Percentiles rank a stretch among this genome's conserved stretches.
These are phyloP conservation scores for Formica selysi DNA, from an alignment of 1,140 invertebrate species.

Conservation along the genomic window DNA sequence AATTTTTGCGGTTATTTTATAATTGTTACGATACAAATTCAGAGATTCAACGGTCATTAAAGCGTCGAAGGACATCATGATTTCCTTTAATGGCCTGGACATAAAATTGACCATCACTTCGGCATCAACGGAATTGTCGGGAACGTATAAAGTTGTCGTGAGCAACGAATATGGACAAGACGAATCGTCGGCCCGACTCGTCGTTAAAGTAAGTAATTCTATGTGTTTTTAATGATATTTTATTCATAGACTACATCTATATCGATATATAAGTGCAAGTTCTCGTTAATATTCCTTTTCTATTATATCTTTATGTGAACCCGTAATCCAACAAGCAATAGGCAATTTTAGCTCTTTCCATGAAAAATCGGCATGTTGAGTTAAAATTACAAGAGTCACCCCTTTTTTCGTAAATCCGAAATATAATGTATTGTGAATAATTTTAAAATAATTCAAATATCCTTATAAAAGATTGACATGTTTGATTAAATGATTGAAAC, in stretches of 20 bases:
- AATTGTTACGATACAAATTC: constrained; percentile 43
- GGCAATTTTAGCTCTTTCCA: neutral
- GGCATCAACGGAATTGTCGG: constrained; percentile 90
- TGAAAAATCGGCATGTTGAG: neutral
- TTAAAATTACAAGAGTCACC: neutral
- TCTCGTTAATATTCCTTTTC: neutral
- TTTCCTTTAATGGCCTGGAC: constrained; percentile 93
- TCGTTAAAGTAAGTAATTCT: constrained; percentile 87
- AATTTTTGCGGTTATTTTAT: neutral
- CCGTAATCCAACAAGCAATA: neutral
- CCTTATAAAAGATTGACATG: constrained; percentile 1
- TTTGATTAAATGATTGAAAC: neutral
- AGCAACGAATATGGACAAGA: constrained; percentile 94
- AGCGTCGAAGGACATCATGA: constrained; percentile 90
- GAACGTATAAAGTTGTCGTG: constrained; percentile 93
- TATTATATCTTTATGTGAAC: neutral
- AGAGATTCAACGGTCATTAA: constrained; percentile 91
- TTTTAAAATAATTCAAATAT: neutral
- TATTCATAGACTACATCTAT: neutral
- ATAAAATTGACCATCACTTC: constrained; percentile 91
- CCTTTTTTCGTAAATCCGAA: neutral
- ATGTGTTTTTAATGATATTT: neutral
- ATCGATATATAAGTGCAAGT: neutral
- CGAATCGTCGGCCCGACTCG: constrained; percentile 92
- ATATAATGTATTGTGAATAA: constrained; percentile 5